Evolutionary conservation across 2,888 invertebrate genomes (phyloP), one percentile per base, ranked within the genome.

Genomic region (Dryomyza anilis): DNA sequence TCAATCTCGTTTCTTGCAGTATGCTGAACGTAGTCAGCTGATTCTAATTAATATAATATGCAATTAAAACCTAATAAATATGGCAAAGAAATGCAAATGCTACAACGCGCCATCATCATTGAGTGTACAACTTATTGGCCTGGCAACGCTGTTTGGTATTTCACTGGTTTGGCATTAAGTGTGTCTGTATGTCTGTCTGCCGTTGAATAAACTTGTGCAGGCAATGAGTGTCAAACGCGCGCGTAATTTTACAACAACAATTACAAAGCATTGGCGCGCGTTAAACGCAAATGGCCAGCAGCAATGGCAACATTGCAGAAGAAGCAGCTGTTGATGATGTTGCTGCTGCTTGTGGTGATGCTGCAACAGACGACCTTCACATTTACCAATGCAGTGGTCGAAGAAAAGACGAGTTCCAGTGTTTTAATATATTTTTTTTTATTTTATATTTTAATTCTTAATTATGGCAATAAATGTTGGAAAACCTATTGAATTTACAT

Each of bases 221-320:
- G 25, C 50, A 50, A 50, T 50, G 25, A 50, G 50, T 50, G 50
- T 50, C 50, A 50, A 50, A 50, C 50, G 25, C 23, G n/a, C n/a
- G n/a, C n/a, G n/a, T 50, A 27, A 50, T n/a, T n/a, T 27, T 50
- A 7, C 50, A 25, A n/a, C 4, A 23, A 50, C 14, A 23, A 3
- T 14, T 14, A 25, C n/a, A n/a, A n/a, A n/a, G n/a, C n/a, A n/a
- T 33, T 33, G 12, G 33, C 12, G 33, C 7, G n/a, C n/a, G n/a
- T n/a, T n/a, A n/a, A n/a, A n/a, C 46, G n/a, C 19, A n/a, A 30
- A 30, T 30, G 8, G 19, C 53, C n/a, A 8, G 3, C 30, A 12
- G 14, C 30, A 19, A 21, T 21, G 29, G 53, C 52, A n/a, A 2
- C 5, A 48, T 12, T 19, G 6, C 48, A 8, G 48, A 33, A 2